phyloP scores from a whole-genome alignment of 2,888 invertebrate genomes.

The Ectobius pallidus region DNA sequence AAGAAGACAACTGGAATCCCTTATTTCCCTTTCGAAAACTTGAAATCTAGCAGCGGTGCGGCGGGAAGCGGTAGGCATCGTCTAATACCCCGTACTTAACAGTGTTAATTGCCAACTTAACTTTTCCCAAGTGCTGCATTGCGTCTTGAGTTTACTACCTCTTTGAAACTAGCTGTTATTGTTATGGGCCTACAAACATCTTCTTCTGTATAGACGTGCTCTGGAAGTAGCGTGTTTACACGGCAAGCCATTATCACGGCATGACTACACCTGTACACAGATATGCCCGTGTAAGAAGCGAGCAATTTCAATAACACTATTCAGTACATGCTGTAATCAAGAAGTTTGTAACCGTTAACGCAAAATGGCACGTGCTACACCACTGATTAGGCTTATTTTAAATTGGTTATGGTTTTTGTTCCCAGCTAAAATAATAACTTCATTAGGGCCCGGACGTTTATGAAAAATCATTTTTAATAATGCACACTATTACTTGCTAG shows the following conservation, averaged over 20 bases:
- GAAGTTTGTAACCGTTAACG: too few relatives aligned
- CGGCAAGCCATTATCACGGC: not conserved
- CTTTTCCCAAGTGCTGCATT: constrained; percentile 42
- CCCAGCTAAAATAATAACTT: too few relatives aligned
- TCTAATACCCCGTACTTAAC: constrained; percentile 44
- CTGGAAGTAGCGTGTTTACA: constrained; percentile 7
- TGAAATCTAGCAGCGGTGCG: constrained; percentile 37
- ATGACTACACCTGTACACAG: constrained; percentile 9
- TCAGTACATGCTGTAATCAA: too few relatives aligned
- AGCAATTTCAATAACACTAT: too few relatives aligned
- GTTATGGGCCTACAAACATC: constrained; percentile 21
- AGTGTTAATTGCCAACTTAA: constrained; percentile 45
- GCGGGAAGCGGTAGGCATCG: constrained; percentile 25
- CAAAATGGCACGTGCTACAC: too few relatives aligned
- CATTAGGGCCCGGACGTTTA: too few relatives aligned
- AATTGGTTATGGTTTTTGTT: too few relatives aligned
- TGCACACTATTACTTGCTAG: too few relatives aligned
- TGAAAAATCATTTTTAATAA: too few relatives aligned
- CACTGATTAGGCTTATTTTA: too few relatives aligned
- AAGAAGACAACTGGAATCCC: constrained; percentile 43
- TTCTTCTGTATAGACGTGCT: constrained; percentile 7
- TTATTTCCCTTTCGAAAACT: constrained; percentile 36
- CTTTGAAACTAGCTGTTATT: constrained; percentile 35
- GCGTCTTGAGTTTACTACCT: constrained; percentile 36
- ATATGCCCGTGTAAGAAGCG: too few relatives aligned